phyloP scores from a whole-genome alignment of 2,113 vertebrate species.

The Acanthochromis polyacanthus region DNA sequence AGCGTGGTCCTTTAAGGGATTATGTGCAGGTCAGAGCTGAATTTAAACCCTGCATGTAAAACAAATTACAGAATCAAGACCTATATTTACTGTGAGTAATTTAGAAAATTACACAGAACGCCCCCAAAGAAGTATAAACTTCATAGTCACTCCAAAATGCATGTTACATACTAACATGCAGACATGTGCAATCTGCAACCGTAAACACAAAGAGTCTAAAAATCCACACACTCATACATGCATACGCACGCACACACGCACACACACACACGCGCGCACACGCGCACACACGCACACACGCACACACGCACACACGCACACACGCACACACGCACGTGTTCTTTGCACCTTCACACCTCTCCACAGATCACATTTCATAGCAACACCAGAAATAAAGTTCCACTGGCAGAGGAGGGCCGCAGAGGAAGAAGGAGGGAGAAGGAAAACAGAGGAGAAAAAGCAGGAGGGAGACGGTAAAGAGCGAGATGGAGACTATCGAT shows the following conservation, averaged over 20 bases:
- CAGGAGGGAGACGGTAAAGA: conserved; percentile 22
- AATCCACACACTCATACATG: too few species aligned
- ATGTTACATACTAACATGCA: not conserved
- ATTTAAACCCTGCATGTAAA: too few species aligned
- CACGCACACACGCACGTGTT: conserved; percentile 30
- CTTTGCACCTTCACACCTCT: conserved; percentile 56
- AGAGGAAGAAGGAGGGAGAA: conserved; percentile 29
- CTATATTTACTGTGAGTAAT: too few species aligned
- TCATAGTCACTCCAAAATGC: not conserved
- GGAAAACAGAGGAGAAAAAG: conserved; percentile 25
- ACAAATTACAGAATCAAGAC: too few species aligned
- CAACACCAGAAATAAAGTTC: conserved; percentile 74
- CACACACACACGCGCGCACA: too few species aligned
- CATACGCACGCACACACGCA: not conserved
- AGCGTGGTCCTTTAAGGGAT: too few species aligned
- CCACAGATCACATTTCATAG: conserved; percentile 72
- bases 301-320: conserved; percentile 17
- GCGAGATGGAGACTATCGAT: conserved; percentile 62
- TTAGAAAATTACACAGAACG: too few species aligned
- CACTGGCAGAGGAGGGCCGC: conserved; percentile 46
- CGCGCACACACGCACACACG: conserved; percentile 10
- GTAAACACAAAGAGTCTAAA: conserved; percentile 6
- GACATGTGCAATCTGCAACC: not conserved
- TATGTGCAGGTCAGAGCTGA: too few species aligned
- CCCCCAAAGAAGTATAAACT: too few species aligned